Conservation (phyloP, 1,140 invertebrate genomes). For the Anadara kagoshimensis region DNA sequence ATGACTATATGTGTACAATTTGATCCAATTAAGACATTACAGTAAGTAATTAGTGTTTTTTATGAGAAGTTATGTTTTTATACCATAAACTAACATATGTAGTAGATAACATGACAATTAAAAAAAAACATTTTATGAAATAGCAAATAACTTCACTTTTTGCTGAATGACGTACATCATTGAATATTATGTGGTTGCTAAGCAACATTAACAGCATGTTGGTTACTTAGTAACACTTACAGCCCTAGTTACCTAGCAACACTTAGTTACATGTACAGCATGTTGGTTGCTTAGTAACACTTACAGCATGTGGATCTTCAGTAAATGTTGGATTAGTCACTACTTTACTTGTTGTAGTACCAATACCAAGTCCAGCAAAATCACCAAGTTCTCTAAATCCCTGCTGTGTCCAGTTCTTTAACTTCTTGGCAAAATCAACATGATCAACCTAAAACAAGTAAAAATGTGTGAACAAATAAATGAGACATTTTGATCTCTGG, state of each 20-base stretch:
- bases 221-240: not conserved
- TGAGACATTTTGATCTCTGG: too few relatives aligned
- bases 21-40: too few relatives aligned
- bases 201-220: not conserved
- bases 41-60: too few relatives aligned
- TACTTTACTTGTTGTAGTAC: constrained; percentile 48
- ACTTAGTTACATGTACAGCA: not conserved
- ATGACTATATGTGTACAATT: too few relatives aligned
- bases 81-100: too few relatives aligned
- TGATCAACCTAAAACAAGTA: constrained; percentile 38
- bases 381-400: constrained; percentile 63
- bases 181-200: too few relatives aligned
- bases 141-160: too few relatives aligned
- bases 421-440: constrained; percentile 48
- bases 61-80: too few relatives aligned
- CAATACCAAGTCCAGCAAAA: constrained; percentile 55
- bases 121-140: too few relatives aligned
- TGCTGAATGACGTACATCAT: too few relatives aligned
- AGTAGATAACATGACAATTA: too few relatives aligned
- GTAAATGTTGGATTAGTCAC: constrained; percentile 42
- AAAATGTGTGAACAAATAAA: not conserved
- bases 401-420: constrained; percentile 47
- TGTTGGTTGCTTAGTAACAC: too few relatives aligned
- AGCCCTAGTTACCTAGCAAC: not conserved
- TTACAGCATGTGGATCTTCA: constrained; percentile 54